Percentiles rank a stretch among this genome's conserved stretches.
Conservation (phyloP, 2,797 vertebrate species). For the Chrosomus eos region DNA sequence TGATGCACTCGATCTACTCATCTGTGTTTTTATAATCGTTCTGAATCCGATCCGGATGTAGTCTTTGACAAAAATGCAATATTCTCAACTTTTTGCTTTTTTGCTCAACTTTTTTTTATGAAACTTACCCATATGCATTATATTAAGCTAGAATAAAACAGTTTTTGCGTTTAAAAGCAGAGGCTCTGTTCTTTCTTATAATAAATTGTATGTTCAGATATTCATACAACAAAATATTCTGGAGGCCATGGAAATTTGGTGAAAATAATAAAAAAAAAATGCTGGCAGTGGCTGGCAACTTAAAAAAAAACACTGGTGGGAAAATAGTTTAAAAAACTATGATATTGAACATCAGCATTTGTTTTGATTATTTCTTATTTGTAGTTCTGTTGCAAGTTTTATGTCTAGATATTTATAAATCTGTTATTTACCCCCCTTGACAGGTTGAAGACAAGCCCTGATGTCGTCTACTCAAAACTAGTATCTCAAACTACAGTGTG, state of each 20-base stretch:
- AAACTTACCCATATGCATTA: too few species aligned
- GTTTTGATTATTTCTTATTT: background rate
- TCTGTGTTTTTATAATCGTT: background rate
- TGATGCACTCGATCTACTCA: background rate
- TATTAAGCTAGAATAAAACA: background rate
- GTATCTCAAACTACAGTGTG: conserved; percentile 11
- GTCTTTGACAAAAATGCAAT: background rate
- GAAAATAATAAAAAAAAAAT: background rate
- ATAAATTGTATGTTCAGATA: background rate
- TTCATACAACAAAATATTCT: background rate
- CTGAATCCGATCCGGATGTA: background rate
- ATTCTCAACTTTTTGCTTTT: too few species aligned
- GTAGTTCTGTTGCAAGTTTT: background rate
- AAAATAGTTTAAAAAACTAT: background rate
- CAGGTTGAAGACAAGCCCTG: conserved; percentile 30
- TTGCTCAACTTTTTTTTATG: too few species aligned
- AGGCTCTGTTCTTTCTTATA: background rate
- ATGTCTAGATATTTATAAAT: background rate
- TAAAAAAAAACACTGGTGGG: background rate
- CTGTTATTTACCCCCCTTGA: conserved; percentile 5
- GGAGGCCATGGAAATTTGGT: background rate
- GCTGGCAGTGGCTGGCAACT: background rate
- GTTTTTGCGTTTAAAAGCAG: background rate
- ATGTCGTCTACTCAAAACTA: conserved; percentile 18
- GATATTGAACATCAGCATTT: background rate